phyloP scores from a whole-genome alignment of 2,113 vertebrate genomes.

The Pluvianellus socialis region DNA sequence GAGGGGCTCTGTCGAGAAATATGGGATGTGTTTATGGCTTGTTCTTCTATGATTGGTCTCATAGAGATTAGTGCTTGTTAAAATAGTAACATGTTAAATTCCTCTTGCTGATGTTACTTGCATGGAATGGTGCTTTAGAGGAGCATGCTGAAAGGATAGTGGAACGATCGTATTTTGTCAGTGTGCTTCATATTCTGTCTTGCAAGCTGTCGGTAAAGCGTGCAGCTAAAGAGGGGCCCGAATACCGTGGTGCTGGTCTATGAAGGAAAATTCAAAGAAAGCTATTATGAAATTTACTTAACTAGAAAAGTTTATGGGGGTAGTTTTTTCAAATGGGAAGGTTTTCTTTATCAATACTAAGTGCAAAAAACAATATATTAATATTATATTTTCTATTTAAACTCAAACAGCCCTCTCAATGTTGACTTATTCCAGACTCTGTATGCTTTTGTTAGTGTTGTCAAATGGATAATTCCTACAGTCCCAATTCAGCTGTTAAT shows the following conservation, averaged over 20 bases:
- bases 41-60: constrained; percentile 7
- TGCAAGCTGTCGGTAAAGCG: not conserved
- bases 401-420: not conserved
- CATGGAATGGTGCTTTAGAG: constrained; percentile 40
- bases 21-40: not conserved
- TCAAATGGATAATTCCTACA: not conserved
- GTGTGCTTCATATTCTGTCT: not conserved
- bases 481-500: not conserved
- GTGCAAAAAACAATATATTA: not conserved
- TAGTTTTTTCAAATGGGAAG: not conserved
- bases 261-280: not conserved
- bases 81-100: constrained; percentile 64
- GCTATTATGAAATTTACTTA: not conserved
- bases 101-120: constrained; percentile 34
- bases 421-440: not conserved
- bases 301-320: not conserved
- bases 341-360: not conserved
- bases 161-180: not conserved
- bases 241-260: not conserved
- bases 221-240: not conserved
- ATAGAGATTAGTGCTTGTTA: constrained; percentile 51
- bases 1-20: not conserved
- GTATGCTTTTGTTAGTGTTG: not conserved
- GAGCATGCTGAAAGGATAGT: not conserved
- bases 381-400: not conserved